Evolutionary conservation across 2,797 vertebrate species (phyloP).

Genomic region (Huso huso): DNA sequence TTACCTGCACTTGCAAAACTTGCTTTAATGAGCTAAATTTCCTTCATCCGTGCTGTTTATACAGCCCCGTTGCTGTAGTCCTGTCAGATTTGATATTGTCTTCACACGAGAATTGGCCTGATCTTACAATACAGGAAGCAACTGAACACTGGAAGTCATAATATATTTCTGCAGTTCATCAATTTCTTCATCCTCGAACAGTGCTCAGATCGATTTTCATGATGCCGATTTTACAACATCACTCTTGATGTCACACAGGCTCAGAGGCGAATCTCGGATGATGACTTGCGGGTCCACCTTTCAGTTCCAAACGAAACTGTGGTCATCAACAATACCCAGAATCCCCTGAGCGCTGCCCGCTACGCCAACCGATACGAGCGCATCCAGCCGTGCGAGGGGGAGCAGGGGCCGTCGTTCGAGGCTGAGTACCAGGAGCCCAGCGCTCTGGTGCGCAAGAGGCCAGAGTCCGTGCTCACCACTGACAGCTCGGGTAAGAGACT

Average conservation of each 20-base stretch:
- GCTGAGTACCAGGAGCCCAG: constrained; percentile 80
- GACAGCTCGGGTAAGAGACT: constrained; percentile 58
- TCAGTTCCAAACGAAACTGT: constrained; percentile 81
- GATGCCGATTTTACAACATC: no score
- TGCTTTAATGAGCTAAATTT: no score
- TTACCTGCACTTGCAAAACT: no score
- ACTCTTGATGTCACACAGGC: constrained; percentile 47
- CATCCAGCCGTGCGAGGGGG: constrained; percentile 66
- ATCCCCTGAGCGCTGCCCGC: constrained; percentile 26
- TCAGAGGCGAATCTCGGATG: constrained; percentile 73
- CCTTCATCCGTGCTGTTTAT: no score
- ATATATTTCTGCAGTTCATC: no score
- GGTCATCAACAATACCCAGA: constrained; percentile 89
- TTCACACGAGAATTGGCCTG: no score
- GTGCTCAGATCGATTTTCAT: no score
- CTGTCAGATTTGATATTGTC: no score
- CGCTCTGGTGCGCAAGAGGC: constrained; percentile 53
- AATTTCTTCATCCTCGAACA: no score
- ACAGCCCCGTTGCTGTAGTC: no score
- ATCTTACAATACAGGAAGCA: no score
- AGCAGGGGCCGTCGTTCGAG: constrained; percentile 48
- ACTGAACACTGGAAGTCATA: no score
- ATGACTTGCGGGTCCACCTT: constrained; percentile 82
- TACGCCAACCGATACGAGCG: constrained; percentile 78
- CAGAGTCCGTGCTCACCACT: constrained; percentile 36